phyloP scores from a whole-genome alignment of 2,888 invertebrate species.

The Drosophila multiciliata region DNA sequence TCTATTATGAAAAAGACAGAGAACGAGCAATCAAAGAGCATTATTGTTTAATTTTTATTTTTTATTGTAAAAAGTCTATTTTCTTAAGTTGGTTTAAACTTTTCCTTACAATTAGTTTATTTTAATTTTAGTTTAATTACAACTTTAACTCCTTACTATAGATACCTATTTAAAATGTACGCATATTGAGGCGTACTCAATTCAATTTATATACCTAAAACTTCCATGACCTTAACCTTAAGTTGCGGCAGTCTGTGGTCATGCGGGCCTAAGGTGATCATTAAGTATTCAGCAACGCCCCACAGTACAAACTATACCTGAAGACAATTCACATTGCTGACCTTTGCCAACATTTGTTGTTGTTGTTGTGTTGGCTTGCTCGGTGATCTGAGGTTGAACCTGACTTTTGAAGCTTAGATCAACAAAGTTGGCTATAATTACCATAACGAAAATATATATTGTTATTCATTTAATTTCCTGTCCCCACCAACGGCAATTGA shows the following conservation, averaged over 20 bases:
- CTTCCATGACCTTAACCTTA: conserved; percentile 31
- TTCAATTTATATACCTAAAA: not conserved
- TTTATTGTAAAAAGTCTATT: too few species aligned
- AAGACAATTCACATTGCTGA: conserved; percentile 40
- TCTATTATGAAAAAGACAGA: too few species aligned
- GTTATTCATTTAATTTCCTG: conserved; percentile 46
- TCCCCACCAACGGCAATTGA: conserved; percentile 37
- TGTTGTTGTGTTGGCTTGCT: not conserved
- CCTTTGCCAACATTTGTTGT: conserved; percentile 48
- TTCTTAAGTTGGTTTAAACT: not conserved
- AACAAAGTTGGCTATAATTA: conserved; percentile 63
- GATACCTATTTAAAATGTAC: not conserved
- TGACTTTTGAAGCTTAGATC: conserved; percentile 57
- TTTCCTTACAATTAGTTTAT: not conserved
- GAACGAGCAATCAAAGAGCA: too few species aligned
- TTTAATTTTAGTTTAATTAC: not conserved
- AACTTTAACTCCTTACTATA: not conserved
- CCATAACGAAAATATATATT: conserved; percentile 63
- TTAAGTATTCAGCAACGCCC: conserved; percentile 43
- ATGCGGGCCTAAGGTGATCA: conserved; percentile 29
- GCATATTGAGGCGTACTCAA: not conserved
- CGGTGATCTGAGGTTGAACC: conserved; percentile 32
- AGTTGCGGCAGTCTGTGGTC: conserved; percentile 24
- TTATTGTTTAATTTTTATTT: too few species aligned
- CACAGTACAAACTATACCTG: conserved; percentile 26